Percentiles rank a stretch among this genome's conserved stretches.
phyloP scores from a whole-genome alignment of 2,888 invertebrate genomes.

The Cerastis leucographa region DNA sequence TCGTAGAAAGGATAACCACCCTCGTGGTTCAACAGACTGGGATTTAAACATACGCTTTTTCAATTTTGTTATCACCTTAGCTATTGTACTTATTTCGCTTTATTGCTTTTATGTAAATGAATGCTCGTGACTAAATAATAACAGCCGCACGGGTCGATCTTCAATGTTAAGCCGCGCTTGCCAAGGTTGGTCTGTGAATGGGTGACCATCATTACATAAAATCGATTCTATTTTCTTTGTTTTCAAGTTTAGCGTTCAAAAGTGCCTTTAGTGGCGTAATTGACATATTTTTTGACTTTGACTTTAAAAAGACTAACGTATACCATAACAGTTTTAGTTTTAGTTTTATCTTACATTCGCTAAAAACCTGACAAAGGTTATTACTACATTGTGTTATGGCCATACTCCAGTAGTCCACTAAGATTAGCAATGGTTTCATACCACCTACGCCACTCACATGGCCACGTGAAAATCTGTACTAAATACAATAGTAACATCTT shows the following conservation, averaged over 20 bases:
- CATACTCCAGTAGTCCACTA: background rate
- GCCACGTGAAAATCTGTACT: background rate
- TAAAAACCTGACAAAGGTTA: background rate
- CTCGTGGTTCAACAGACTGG: constrained; percentile 16
- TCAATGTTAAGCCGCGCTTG: too few species aligned
- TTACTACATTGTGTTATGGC: background rate
- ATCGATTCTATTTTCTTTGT: too few species aligned
- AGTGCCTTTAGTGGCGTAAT: background rate
- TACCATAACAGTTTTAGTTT: background rate
- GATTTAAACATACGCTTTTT: constrained; percentile 26
- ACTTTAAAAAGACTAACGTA: background rate
- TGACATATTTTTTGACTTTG: background rate
- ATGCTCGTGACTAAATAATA: background rate
- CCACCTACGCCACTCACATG: background rate
- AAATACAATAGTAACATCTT: constrained; percentile 2
- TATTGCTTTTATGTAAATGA: background rate
- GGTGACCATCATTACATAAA: background rate
- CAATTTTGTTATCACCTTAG: constrained; percentile 19
- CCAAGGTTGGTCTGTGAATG: too few species aligned
- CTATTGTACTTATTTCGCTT: constrained; percentile 1
- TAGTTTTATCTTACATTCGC: too few species aligned
- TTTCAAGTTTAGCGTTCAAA: background rate
- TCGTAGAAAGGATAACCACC: constrained; percentile 6
- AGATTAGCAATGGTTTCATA: background rate
- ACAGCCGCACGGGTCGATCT: too few species aligned